Evolutionary conservation across 2,113 vertebrate species (phyloP).

Genomic region (Melanerpes formicivorus): DNA sequence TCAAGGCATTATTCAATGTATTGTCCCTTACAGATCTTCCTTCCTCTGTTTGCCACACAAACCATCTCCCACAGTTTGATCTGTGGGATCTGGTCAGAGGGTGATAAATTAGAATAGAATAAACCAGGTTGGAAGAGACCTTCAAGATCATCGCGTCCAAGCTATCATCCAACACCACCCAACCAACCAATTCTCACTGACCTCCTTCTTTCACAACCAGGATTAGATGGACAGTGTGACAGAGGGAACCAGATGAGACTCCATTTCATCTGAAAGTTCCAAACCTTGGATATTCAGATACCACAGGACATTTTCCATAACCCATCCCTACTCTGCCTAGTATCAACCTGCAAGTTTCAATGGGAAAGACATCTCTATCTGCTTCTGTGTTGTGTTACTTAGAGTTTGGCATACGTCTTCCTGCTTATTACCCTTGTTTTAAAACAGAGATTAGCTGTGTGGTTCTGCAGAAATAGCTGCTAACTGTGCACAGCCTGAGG

Average conservation of each 20-base stretch:
- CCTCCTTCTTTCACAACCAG: neutral
- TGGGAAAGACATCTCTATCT: neutral
- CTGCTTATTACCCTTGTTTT: neutral
- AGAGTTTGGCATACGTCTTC: neutral
- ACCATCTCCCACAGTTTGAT: neutral
- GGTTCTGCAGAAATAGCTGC: neutral
- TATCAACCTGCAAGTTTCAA: slow-evolving; percentile 1
- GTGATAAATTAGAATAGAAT: neutral
- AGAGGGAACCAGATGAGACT: slow-evolving; percentile 35
- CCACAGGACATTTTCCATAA: slow-evolving; percentile 2
- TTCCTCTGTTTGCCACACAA: neutral
- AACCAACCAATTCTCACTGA: neutral
- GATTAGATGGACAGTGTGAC: slow-evolving; percentile 37
- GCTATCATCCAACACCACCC: no score
- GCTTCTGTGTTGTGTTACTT: neutral
- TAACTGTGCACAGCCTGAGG: neutral
- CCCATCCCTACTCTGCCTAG: neutral
- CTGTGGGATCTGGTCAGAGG: slow-evolving; percentile 7
- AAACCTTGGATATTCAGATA: slow-evolving; percentile 37
- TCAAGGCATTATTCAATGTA: neutral
- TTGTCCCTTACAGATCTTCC: neutral
- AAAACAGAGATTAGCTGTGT: slow-evolving; percentile 7
- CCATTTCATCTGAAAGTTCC: slow-evolving; percentile 56
- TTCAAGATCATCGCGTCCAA: no score
- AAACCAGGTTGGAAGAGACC: no score